These are phyloP conservation scores for Polymixis flavicincta DNA, from an alignment of 2,888 invertebrate genomes.

Conservation along the genomic window DNA sequence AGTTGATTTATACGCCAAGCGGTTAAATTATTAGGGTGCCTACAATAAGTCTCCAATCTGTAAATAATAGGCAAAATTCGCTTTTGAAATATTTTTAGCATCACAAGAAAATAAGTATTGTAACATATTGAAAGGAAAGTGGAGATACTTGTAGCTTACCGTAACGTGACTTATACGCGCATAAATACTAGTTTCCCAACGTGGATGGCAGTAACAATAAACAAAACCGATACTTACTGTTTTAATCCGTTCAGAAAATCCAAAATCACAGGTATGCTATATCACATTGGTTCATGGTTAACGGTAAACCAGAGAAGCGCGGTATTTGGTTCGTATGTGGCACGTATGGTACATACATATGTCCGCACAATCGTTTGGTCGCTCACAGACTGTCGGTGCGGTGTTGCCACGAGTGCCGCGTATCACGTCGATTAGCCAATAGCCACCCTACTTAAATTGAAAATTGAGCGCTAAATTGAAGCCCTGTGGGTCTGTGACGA, in stretches of 20 bases:
- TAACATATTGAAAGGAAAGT: slow-evolving; percentile 10
- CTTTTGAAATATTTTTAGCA: neutral
- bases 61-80: slow-evolving; percentile 13
- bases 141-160: slow-evolving; percentile 13
- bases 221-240: slow-evolving; percentile 53
- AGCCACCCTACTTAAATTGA: slow-evolving; percentile 15
- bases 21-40: neutral
- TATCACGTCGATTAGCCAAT: slow-evolving; percentile 28
- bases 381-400: slow-evolving; percentile 49
- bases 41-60: neutral
- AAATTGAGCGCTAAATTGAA: slow-evolving; percentile 35
- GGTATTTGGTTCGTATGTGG: slow-evolving; percentile 50
- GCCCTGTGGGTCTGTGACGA: slow-evolving; percentile 2
- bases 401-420: slow-evolving; percentile 60
- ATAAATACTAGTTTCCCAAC: slow-evolving; percentile 12
- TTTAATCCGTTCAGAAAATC: slow-evolving; percentile 44
- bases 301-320: slow-evolving; percentile 60
- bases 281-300: slow-evolving; percentile 55
- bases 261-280: slow-evolving; percentile 48
- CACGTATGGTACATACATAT: slow-evolving; percentile 40
- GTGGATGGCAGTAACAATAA: neutral
- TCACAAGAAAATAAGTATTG: slow-evolving; percentile 13
- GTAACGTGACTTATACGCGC: slow-evolving; percentile 12
- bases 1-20: slow-evolving; percentile 25
- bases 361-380: slow-evolving; percentile 56